Conservation (phyloP, 2,797 vertebrate species). For the Danio albolineatus region DNA sequence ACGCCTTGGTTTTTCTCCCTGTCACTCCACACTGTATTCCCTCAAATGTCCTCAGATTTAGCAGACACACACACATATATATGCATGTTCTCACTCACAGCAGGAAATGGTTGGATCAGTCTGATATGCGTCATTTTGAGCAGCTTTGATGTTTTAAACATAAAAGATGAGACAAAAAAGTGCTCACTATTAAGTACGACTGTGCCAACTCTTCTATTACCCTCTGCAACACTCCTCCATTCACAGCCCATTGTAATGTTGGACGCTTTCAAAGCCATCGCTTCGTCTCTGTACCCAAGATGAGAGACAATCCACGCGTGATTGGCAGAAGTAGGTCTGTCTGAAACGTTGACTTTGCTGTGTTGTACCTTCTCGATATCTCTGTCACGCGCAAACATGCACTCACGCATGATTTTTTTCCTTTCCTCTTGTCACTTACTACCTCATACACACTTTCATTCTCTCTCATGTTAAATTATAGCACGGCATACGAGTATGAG, state of each 20-base stretch:
- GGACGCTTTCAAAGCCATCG: slow-evolving; percentile 55
- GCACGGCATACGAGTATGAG: slow-evolving; percentile 59
- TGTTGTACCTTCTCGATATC: slow-evolving; percentile 36
- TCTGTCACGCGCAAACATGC: slow-evolving; percentile 10
- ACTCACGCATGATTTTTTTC: slow-evolving; percentile 5
- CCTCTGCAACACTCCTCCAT: slow-evolving; percentile 23
- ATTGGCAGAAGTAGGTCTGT: slow-evolving; percentile 68
- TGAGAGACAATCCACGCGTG: slow-evolving; percentile 53
- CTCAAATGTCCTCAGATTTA: slow-evolving; percentile 9
- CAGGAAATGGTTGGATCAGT: slow-evolving; percentile 17
- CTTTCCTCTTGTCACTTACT: slow-evolving; percentile 25
- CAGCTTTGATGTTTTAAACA: slow-evolving; percentile 45
- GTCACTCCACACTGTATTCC: background rate
- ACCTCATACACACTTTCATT: slow-evolving; percentile 52
- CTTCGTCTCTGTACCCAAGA: slow-evolving; percentile 42
- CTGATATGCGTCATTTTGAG: slow-evolving; percentile 33
- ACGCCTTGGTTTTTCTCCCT: background rate
- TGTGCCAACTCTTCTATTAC: slow-evolving; percentile 28
- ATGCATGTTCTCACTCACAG: slow-evolving; percentile 4
- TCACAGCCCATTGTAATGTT: slow-evolving; percentile 30
- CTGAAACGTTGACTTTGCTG: slow-evolving; percentile 50
- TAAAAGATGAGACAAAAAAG: slow-evolving; percentile 33
- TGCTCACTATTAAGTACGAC: slow-evolving; percentile 48
- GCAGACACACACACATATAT: background rate
- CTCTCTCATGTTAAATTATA: slow-evolving; percentile 64